Percentiles rank a stretch among this genome's conserved stretches.
Conservation (phyloP, 2,888 invertebrate genomes). For the Melikaiella ostensackeni region DNA sequence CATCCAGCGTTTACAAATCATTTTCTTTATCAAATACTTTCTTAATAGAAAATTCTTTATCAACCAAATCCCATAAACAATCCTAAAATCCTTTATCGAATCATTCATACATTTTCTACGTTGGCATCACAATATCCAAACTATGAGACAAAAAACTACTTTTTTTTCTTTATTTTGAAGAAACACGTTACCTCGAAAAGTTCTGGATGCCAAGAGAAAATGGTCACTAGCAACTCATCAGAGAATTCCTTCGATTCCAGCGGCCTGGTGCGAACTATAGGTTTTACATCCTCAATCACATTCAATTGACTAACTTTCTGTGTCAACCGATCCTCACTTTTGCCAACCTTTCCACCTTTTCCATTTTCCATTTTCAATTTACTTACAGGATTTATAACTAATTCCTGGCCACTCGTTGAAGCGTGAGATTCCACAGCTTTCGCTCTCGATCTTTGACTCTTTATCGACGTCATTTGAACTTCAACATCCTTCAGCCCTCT, state of each 20-base stretch:
- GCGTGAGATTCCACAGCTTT: not conserved
- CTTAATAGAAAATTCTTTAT: not conserved
- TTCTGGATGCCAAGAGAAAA: slow-evolving; percentile 3
- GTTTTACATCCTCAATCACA: not conserved
- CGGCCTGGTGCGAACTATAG: not conserved
- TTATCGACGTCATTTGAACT: not conserved
- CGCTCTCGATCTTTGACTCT: not conserved
- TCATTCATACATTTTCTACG: not conserved
- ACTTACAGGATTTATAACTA: not conserved
- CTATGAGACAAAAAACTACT: not conserved
- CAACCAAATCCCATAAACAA: not conserved
- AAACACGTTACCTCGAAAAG: not conserved
- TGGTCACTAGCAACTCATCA: not conserved
- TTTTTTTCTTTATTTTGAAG: not conserved
- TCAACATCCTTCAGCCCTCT: not conserved
- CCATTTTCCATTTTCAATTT: not conserved
- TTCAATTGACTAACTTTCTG: not conserved
- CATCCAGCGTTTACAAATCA: not conserved
- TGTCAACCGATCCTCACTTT: not conserved
- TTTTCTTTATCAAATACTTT: not conserved
- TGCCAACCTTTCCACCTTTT: not conserved
- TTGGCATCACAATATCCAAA: not conserved
- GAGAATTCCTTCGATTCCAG: not conserved
- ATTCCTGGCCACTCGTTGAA: not conserved
- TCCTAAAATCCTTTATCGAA: not conserved